Conservation (phyloP, 2,888 invertebrate genomes). For the Tetranychus piercei region DNA sequence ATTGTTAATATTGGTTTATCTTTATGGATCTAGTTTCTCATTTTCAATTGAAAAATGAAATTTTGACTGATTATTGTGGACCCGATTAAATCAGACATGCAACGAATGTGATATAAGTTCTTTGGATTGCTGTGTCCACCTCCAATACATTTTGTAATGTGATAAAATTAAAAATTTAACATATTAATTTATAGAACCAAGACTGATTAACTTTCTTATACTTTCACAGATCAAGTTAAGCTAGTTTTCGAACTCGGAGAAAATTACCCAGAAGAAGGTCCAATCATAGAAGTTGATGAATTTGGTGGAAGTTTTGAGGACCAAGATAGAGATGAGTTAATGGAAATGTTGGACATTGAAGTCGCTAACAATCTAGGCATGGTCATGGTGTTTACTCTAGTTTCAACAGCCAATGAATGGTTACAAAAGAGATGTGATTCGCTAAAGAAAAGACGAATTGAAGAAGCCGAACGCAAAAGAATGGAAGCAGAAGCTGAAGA, state of each 20-base stretch:
- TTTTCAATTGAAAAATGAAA: too few relatives aligned
- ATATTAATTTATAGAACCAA: too few relatives aligned
- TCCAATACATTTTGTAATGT: too few relatives aligned
- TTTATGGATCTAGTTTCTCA: too few relatives aligned
- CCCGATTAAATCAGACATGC: too few relatives aligned
- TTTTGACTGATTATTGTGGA: too few relatives aligned
- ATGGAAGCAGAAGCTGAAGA: constrained; percentile 60
- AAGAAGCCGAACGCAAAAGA: constrained; percentile 46
- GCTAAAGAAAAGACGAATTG: constrained; percentile 50
- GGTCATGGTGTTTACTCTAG: constrained; percentile 91
- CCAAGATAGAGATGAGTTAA: constrained; percentile 35
- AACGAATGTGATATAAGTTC: too few relatives aligned
- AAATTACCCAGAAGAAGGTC: constrained; percentile 73
- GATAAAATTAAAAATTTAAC: not conserved
- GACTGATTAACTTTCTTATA: not conserved
- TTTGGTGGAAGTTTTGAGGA: constrained; percentile 47
- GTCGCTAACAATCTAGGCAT: constrained; percentile 77
- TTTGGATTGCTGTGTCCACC: too few relatives aligned
- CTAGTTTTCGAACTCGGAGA: constrained; percentile 54
- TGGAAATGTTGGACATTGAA: constrained; percentile 22
- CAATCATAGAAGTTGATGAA: constrained; percentile 50
- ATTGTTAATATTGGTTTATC: too few relatives aligned
- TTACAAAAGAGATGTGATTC: constrained; percentile 66
- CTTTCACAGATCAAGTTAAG: not conserved
- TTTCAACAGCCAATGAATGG: constrained; percentile 82